phyloP scores from a whole-genome alignment of 1,140 invertebrate species.

The Polypedilum pembai region DNA sequence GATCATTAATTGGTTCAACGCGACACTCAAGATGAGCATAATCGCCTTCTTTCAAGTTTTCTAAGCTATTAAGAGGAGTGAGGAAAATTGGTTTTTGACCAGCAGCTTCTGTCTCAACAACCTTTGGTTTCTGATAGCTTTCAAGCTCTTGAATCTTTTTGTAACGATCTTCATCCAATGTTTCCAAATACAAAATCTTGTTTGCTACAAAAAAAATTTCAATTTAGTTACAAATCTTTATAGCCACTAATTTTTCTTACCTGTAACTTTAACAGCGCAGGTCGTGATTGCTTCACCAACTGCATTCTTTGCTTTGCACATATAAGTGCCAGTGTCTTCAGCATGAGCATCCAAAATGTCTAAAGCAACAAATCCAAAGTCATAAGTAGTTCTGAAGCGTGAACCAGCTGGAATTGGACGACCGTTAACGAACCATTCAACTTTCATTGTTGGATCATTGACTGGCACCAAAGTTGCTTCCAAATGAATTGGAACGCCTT shows the following conservation, averaged over 20 bases:
- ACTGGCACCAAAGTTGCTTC: conserved; percentile 92
- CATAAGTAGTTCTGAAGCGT: conserved; percentile 86
- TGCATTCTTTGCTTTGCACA: conserved; percentile 86
- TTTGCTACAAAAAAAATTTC: conserved; percentile 54
- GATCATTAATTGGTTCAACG: conserved; percentile 91
- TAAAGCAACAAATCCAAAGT: conserved; percentile 91
- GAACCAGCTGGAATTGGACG: conserved; percentile 81
- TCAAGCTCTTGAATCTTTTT: conserved; percentile 85
- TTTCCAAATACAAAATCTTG: conserved; percentile 75
- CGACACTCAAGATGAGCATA: conserved; percentile 92
- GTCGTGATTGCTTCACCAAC: conserved; percentile 89
- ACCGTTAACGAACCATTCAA: conserved; percentile 93
- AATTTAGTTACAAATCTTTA: conserved; percentile 24
- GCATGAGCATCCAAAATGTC: conserved; percentile 94
- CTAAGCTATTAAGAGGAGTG: conserved; percentile 74
- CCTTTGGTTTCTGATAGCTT: conserved; percentile 64
- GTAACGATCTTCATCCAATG: conserved; percentile 78
- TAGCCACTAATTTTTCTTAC: conserved; percentile 49
- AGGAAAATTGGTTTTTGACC: conserved; percentile 79
- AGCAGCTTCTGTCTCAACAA: conserved; percentile 66
- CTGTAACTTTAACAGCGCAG: conserved; percentile 73
- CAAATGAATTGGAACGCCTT: conserved; percentile 87
- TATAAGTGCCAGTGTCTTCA: conserved; percentile 91
- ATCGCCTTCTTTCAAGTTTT: conserved; percentile 82
- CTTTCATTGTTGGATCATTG: conserved; percentile 89